Percentiles rank a stretch among this genome's conserved stretches.
phyloP scores from a whole-genome alignment of 2,888 invertebrate species.

The Agrypnus murinus region DNA sequence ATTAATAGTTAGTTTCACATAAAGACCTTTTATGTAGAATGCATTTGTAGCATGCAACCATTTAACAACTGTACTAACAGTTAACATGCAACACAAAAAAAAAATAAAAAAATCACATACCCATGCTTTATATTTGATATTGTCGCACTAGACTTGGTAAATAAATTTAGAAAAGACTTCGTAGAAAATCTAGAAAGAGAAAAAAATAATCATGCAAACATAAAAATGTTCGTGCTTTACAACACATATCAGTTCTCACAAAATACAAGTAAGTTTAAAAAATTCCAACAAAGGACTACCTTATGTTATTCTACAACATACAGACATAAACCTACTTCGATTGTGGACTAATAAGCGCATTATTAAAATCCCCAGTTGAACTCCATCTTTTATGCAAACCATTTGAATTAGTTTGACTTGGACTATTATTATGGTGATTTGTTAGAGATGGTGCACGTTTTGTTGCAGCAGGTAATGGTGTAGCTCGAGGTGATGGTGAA shows the following conservation, averaged over 20 bases:
- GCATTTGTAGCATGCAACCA: too few species aligned
- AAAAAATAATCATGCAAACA: conserved; percentile 65
- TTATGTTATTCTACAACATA: too few species aligned
- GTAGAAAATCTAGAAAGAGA: conserved; percentile 79
- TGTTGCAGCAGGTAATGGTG: conserved; percentile 78
- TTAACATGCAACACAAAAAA: too few species aligned
- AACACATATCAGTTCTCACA: conserved; percentile 56
- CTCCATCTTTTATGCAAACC: conserved; percentile 83
- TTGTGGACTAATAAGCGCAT: conserved; percentile 72
- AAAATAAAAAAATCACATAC: conserved; percentile 75
- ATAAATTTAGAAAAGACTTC: conserved; percentile 82
- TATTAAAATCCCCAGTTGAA: conserved; percentile 88
- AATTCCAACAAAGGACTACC: too few species aligned
- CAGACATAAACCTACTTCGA: conserved; percentile 65
- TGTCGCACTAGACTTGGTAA: conserved; percentile 78
- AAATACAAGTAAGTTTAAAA: conserved; percentile 52
- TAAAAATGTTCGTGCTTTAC: conserved; percentile 3
- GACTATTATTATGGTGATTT: conserved; percentile 60
- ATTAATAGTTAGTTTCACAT: too few species aligned
- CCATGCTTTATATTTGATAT: conserved; percentile 80
- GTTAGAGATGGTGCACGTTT: conserved; percentile 68
- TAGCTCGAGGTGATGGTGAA: conserved; percentile 82
- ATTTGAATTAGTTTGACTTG: conserved; percentile 65
- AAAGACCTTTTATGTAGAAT: too few species aligned
- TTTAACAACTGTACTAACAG: too few species aligned